Evolutionary conservation across 2,888 invertebrate species (phyloP).

Genomic region (Stenodema calcarata): DNA sequence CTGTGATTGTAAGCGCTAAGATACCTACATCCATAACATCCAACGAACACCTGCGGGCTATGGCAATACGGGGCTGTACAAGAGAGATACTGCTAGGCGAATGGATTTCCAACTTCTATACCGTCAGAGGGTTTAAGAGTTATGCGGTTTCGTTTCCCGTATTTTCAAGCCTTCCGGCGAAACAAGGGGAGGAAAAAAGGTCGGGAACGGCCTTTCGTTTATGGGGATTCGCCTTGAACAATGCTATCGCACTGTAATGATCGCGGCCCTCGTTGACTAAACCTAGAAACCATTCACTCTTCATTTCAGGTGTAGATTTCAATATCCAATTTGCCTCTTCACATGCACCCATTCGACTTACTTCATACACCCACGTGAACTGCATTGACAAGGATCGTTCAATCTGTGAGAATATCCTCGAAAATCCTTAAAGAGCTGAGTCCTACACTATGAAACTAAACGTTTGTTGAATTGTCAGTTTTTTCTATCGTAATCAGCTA

Average conservation of each 20-base stretch:
- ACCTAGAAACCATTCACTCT: neutral
- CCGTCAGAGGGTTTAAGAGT: neutral
- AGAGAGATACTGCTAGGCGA: neutral
- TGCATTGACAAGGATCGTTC: no score
- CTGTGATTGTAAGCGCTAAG: neutral
- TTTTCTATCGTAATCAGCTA: no score
- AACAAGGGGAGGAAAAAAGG: neutral
- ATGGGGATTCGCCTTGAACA: neutral
- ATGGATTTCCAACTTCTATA: neutral
- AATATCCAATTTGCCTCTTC: no score
- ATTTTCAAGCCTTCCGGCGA: neutral
- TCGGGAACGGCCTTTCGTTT: neutral
- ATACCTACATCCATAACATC: constrained; percentile 8
- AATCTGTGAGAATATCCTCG: no score
- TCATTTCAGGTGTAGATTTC: neutral
- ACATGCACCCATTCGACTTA: no score
- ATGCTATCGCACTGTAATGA: neutral
- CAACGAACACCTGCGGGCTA: neutral
- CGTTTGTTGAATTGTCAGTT: no score
- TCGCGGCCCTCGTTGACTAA: neutral
- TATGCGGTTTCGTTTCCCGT: neutral
- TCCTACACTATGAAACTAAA: no score
- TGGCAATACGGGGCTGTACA: neutral
- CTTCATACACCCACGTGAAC: no score
- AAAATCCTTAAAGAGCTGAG: no score